phyloP scores from a whole-genome alignment of 2,888 invertebrate genomes.

The Pandemis heparana region DNA sequence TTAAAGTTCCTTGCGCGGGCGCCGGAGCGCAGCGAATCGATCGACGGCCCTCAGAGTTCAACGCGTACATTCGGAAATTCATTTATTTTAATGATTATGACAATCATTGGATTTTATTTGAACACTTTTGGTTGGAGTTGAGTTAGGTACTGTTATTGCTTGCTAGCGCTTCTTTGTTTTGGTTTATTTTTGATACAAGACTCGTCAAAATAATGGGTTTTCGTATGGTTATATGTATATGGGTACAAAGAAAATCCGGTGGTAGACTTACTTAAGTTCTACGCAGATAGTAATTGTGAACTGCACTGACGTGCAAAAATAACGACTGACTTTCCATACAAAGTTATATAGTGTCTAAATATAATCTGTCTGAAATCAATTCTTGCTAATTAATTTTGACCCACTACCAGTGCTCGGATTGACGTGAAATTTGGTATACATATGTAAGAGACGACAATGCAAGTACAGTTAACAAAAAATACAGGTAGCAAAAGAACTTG shows the following conservation, averaged over 20 bases:
- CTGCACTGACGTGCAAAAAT: too few relatives aligned
- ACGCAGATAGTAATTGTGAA: too few relatives aligned
- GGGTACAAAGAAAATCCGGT: not conserved
- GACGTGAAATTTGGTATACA: too few relatives aligned
- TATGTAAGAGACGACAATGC: too few relatives aligned
- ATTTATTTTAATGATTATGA: slow-evolving; percentile 45
- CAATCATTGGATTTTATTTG: slow-evolving; percentile 41
- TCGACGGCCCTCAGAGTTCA: slow-evolving; percentile 81
- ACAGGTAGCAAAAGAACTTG: too few relatives aligned
- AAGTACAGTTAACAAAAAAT: too few relatives aligned
- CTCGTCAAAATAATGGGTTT: not conserved
- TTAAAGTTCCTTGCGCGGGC: slow-evolving; percentile 60
- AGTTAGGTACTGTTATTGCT: slow-evolving; percentile 27
- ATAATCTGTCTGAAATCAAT: too few relatives aligned
- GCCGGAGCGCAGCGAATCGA: slow-evolving; percentile 73
- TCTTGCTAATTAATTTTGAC: too few relatives aligned
- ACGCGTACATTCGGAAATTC: slow-evolving; percentile 55
- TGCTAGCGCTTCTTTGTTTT: not conserved
- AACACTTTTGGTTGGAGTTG: slow-evolving; percentile 26
- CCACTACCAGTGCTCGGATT: too few relatives aligned
- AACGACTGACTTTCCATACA: too few relatives aligned
- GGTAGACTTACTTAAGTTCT: too few relatives aligned
- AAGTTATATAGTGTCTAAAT: too few relatives aligned
- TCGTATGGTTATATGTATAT: not conserved
- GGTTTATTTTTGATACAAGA: not conserved